Percentiles rank a stretch among this genome's conserved stretches.
phyloP scores from a whole-genome alignment of 2,113 vertebrate species.

The Hippocampus mohnikei region DNA sequence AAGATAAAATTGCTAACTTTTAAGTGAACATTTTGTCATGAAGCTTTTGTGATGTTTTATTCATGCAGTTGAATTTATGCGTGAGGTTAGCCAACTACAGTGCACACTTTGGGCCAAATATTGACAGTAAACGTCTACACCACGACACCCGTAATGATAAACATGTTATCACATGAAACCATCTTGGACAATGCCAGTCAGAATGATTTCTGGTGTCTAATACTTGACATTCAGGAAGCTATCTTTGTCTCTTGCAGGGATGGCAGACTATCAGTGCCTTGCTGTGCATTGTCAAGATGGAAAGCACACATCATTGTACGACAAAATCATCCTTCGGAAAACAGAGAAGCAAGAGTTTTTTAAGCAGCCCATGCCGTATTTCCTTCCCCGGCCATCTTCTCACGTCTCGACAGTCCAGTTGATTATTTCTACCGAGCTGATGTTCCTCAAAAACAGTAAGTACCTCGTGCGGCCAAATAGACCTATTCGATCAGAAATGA shows the following conservation, averaged over 20 bases:
- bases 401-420: conserved; percentile 84
- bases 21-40: neutral
- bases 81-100: neutral
- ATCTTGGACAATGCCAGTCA: neutral
- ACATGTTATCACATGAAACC: neutral
- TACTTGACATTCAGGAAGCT: neutral
- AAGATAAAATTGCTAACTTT: neutral
- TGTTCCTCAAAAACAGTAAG: conserved; percentile 71
- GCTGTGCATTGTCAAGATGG: conserved; percentile 78
- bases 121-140: neutral
- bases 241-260: conserved; percentile 47
- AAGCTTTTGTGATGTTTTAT: neutral
- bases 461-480: neutral
- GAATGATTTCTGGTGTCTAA: neutral
- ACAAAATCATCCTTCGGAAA: conserved; percentile 83
- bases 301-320: conserved; percentile 80
- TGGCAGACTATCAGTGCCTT: conserved; percentile 90
- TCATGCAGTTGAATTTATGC: too few relatives aligned
- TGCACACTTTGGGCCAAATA: neutral
- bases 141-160: neutral
- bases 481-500: neutral
- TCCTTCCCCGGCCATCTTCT: conserved; percentile 95
- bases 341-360: conserved; percentile 88
- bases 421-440: conserved; percentile 93
- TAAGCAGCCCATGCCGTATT: conserved; percentile 79